Evolutionary conservation across 2,888 invertebrate species (phyloP), one percentile per base, ranked within the genome.

Genomic region (Dromius quadrimaculatus): DNA sequence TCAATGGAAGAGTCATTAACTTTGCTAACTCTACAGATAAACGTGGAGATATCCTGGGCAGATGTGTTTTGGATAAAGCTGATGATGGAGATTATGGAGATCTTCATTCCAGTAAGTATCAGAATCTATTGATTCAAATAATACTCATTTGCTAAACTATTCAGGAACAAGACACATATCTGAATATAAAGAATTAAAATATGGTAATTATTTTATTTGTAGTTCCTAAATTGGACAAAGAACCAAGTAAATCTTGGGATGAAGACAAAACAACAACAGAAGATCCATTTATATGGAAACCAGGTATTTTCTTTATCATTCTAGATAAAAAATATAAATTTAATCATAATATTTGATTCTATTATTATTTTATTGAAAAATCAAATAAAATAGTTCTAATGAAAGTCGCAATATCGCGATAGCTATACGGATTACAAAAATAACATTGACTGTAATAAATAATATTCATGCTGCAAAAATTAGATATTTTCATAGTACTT

Each of bases 1-100:
- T 97, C 62, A 96, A 97, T 79, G 93, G 92, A 1, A 86, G 88
- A 70, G 89, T 90, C 59, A 85, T 93, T 54, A 93, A 94, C 79
- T 93, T 94, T 80, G 92, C 92, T 0, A 87, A 88, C 74, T 85
- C 88, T 1, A 87, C 86, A 0, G 88, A 90, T 73, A 85, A 85
- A 73, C 83, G 84, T 28, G 84, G 85, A 57, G 89, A 88, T 47
- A 84, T 86, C 54, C 81, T 91, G 5, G 89, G 89, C 38, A 87
- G 85, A 71, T 90, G 90, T 77, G 82, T 86, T 11, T 72, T 82
- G 22, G 83, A 83, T 71, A 76, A 78, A 69, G 72, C 74, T 13
- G 76, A 79, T 3, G 76, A 75, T 20, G 79, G 78, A 72, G 78
- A 76, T n/a, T 43, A 59, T 65, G 75, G 75, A 9, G 77, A 78